Base-by-base conservation (phyloP, 2,888 invertebrate species). In the Hipparchia sbordonii region DNA sequence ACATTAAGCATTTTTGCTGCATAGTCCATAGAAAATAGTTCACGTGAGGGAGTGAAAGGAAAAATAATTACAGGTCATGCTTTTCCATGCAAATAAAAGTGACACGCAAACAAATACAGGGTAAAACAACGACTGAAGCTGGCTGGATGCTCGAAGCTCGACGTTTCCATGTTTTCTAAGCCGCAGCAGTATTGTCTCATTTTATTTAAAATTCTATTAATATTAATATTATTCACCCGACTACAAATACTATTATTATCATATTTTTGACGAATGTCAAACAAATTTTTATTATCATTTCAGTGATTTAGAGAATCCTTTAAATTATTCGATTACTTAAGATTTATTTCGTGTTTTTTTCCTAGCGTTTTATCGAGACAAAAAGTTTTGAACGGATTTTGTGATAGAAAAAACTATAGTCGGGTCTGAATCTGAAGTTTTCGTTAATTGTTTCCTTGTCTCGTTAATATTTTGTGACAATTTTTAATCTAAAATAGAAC, bases 61-160 rank as follows among this genome's bases (percentile, higher is more conserved):
- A 84, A 83, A 88, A 87, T 84, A 88, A 87, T 85, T 84, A 87
- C 87, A 89, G 85, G 85, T 83, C 93, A 93, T 93, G 93, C 93
- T 88, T 89, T 86, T 87, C 77, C 93, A 93, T 93, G 93, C 93
- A 93, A 93, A 93, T 92, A 87, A 93, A 91, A 90, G 82, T 88
- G 84, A 91, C 89, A 89, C 90, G 91, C 92, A 93, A 93, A 93
- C 89, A 89, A 93, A 90, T 88, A 84, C 82, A 87, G 85, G 89
- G 82, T 82, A 90, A 92, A 88, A 91, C 88, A 92, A 92, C 87
- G 83, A 91, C 89, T 87, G 86, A 92, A 93, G 92, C 92, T 84
- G 82, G 87, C 88, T 84, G 82, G 88, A 88, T 88, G 89, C 91
- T 88, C 84, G 83, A 89, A 91, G 89, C 90, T 86, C 84, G 85